Percentiles rank a stretch among this genome's conserved stretches.
phyloP scores from a whole-genome alignment of 2,797 vertebrate species.

The Knipowitschia caucasica region DNA sequence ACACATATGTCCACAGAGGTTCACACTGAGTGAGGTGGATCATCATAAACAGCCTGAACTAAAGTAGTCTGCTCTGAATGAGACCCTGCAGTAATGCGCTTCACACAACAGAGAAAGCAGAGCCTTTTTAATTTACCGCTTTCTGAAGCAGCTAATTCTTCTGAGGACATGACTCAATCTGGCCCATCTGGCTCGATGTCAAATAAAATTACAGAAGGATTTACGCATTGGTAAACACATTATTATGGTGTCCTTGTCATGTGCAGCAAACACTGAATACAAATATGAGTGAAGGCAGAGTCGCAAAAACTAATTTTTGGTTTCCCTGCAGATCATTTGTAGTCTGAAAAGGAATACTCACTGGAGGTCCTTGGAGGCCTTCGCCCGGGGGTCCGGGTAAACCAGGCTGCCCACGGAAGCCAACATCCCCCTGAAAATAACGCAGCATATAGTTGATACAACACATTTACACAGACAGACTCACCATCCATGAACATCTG shows the following conservation, averaged over 20 bases:
- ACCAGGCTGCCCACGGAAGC: constrained; percentile 81
- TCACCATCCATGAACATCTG: constrained; percentile 10
- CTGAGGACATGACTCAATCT: constrained; percentile 34
- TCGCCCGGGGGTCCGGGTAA: constrained; percentile 82
- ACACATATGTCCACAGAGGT: constrained; percentile 46
- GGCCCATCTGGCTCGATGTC: constrained; percentile 28
- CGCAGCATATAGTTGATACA: constrained; percentile 12
- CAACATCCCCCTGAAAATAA: constrained; percentile 80
- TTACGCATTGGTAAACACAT: constrained; percentile 21
- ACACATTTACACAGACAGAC: constrained; percentile 9
- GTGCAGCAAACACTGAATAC: constrained; percentile 1
- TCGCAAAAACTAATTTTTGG: constrained; percentile 7
- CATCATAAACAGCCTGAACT: constrained; percentile 36
- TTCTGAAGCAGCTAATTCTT: constrained; percentile 19
- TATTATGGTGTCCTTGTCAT: constrained; percentile 12
- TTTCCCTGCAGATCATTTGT: constrained; percentile 3
- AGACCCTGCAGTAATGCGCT: constrained; percentile 21
- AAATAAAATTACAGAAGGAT: constrained; percentile 27
- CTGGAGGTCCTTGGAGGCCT: constrained; percentile 84
- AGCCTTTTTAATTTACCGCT: constrained; percentile 5
- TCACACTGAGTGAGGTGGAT: constrained; percentile 36
- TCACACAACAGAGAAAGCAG: constrained; percentile 22
- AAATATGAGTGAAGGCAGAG: not conserved
- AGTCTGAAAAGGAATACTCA: constrained; percentile 46
- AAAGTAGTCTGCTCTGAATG: constrained; percentile 34